Evolutionary conservation across 2,888 invertebrate species (phyloP), one percentile per base, ranked within the genome.

Genomic region (Agrochola lychnidis): DNA sequence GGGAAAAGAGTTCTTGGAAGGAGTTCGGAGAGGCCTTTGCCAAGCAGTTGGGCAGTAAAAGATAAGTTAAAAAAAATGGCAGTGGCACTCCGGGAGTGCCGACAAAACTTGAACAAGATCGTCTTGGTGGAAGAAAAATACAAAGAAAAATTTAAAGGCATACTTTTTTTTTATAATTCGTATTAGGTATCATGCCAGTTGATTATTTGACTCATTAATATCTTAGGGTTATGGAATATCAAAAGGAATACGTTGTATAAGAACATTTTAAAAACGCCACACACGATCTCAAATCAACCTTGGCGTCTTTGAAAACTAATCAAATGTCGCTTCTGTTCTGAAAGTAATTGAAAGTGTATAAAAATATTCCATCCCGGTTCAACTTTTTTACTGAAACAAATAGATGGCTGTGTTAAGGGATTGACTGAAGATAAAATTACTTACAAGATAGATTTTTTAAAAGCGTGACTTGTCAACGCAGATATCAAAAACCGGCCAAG

Each of bases 301-400:
- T 42, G 25, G 53, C 53, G 59, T 57, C 61, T 83, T 72, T 71
- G 68, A 69, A 69, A 83, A 51, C 14, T 53, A 78, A 78, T 71
- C 78, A 69, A 78, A 69, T 78, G 71, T 19, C 66, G 59, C 53
- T 62, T 71, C 19, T 61, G 64, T 78, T 71, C 64, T 74, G 51
- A 59, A n/a, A 73, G 78, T 82, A 77, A 82, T 73, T 82, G 70
- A 77, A 82, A 67, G 40, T 63, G 73, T 76, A 36, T 61, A 66
- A 69, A 64, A 63, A 62, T 59, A 42, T 59, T 67, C 7, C 36
- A 30, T 7, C 16, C 12, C 9, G 12, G 36, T 25, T 51, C 48
- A 25, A 51, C 63, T 53, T 53, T 19, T 70, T 61, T 45, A 25
- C 53, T 36, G 67, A 40, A 67, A 76, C 9, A 67, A 63, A 82